A percentile compares a stretch with the other conserved stretches of the same genome.
Evolutionary conservation across 2,113 vertebrate genomes (phyloP).

Genomic region (Ceuthmochares aereus): DNA sequence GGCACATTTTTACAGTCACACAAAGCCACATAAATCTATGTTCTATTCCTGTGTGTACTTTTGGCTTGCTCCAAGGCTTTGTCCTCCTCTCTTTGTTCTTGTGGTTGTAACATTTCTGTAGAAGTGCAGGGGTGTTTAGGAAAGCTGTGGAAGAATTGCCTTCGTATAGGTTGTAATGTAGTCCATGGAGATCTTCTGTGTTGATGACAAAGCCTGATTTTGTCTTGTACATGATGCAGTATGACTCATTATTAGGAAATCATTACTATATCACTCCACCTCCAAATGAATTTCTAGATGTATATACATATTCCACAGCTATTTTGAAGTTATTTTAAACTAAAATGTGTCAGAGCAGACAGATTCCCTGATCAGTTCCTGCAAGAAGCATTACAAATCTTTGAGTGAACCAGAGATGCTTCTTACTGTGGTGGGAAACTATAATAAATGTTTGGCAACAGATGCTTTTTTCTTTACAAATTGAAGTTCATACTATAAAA

Average conservation of each 20-base stretch:
- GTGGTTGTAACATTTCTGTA: neutral
- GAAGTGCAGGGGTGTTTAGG: neutral
- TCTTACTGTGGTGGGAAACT: neutral
- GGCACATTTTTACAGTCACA: neutral
- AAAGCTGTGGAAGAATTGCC: neutral
- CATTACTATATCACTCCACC: neutral
- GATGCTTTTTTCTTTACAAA: neutral
- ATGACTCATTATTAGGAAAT: neutral
- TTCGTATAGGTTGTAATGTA: neutral
- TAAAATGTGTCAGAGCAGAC: neutral
- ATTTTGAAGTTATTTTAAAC: neutral
- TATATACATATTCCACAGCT: neutral
- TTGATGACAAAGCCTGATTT: neutral
- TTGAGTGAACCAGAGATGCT: neutral
- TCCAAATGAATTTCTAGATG: neutral
- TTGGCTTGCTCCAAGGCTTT: neutral
- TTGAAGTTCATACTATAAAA: neutral
- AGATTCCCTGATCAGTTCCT: neutral
- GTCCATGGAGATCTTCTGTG: neutral
- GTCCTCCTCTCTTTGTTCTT: neutral
- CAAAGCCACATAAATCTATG: neutral
- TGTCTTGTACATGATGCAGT: neutral
- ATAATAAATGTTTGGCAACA: neutral
- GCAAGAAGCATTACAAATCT: neutral
- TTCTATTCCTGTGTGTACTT: neutral